Percentiles rank a stretch among this genome's conserved stretches.
These are phyloP conservation scores for Druceiella hillmani DNA, from an alignment of 2,888 invertebrate species.

Conservation along the genomic window DNA sequence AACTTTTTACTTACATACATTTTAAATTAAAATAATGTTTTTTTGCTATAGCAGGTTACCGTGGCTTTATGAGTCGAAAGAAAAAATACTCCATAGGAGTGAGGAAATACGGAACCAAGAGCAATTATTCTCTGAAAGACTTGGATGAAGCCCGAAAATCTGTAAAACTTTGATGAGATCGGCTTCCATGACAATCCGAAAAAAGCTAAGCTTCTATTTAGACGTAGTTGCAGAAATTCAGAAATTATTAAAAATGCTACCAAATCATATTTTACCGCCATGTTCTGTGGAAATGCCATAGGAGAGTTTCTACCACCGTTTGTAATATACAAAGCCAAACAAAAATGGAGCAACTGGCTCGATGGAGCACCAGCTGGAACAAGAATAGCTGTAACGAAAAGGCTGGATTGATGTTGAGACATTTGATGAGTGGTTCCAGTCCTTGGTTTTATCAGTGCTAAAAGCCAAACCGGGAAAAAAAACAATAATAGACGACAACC, in stretches of 20 bases:
- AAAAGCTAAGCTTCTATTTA: slow-evolving; percentile 22
- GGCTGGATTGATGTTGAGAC: slow-evolving; percentile 23
- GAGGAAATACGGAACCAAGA: too few species aligned
- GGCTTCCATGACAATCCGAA: slow-evolving; percentile 23
- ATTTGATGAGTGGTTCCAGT: slow-evolving; percentile 25
- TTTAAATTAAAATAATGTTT: too few species aligned
- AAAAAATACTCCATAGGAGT: too few species aligned
- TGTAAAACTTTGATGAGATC: slow-evolving; percentile 22
- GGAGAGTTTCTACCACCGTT: slow-evolving; percentile 21
- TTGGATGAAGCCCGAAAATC: slow-evolving; percentile 15
- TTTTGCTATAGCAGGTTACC: too few species aligned
- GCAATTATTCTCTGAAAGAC: too few species aligned
- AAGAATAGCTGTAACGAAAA: slow-evolving; percentile 20
- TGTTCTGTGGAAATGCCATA: slow-evolving; percentile 23
- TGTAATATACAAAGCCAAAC: slow-evolving; percentile 24
- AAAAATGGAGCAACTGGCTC: slow-evolving; percentile 23
- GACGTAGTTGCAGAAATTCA: slow-evolving; percentile 20
- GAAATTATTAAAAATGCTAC: slow-evolving; percentile 23
- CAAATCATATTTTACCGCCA: slow-evolving; percentile 23
- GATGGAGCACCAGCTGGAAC: slow-evolving; percentile 20
- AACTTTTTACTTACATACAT: too few species aligned
- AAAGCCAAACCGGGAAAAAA: too few species aligned
- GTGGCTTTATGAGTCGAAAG: too few species aligned
- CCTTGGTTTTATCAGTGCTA: too few species aligned
- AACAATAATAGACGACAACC: too few species aligned